phyloP scores from a whole-genome alignment of 1,140 invertebrate species.

The Andricus grossulariae region DNA sequence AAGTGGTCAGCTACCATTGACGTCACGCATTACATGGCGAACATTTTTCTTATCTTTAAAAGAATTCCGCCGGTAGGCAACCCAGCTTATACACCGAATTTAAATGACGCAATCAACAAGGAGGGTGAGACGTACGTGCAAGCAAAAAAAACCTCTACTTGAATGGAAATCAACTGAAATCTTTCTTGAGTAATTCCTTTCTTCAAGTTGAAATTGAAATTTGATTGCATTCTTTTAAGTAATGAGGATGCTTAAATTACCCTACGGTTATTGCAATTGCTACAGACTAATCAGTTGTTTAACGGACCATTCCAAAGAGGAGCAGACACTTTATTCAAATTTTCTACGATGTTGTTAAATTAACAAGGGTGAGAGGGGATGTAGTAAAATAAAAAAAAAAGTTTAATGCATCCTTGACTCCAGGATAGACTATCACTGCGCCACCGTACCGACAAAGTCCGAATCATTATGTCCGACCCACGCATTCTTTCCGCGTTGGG shows the following conservation, averaged over 20 bases:
- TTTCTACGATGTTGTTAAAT: too few relatives aligned
- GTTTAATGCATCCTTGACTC: constrained; percentile 30
- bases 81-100: constrained; percentile 18
- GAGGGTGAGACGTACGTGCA: not conserved
- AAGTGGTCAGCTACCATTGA: constrained; percentile 48
- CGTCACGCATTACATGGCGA: constrained; percentile 54
- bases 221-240: not conserved
- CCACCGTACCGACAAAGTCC: constrained; percentile 65
- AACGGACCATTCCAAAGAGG: too few relatives aligned
- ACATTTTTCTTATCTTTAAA: constrained; percentile 55
- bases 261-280: too few relatives aligned
- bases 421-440: constrained; percentile 53
- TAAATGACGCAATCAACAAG: not conserved
- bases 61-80: constrained; percentile 38
- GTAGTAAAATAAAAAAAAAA: constrained; percentile 5
- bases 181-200: constrained; percentile 1
- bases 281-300: too few relatives aligned
- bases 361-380: not conserved
- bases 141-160: not conserved
- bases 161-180: constrained; percentile 4
- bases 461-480: constrained; percentile 70
- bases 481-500: constrained; percentile 66
- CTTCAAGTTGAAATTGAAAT: not conserved
- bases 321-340: too few relatives aligned
- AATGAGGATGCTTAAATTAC: too few relatives aligned